phyloP scores from a whole-genome alignment of 2,888 invertebrate species.

The Drosophila kuntzei region DNA sequence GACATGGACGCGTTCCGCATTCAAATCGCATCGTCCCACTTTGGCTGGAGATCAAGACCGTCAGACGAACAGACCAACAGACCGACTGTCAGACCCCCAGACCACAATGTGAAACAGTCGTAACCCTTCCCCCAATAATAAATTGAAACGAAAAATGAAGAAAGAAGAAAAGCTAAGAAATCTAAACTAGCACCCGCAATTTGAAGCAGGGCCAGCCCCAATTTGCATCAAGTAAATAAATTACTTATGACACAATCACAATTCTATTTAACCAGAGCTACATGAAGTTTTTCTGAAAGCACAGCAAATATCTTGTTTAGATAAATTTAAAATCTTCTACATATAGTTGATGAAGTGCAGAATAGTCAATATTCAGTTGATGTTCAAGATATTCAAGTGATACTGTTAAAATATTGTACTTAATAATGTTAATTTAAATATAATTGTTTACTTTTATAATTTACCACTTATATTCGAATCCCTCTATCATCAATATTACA shows the following conservation, averaged over 20 bases:
- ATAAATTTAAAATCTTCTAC: not conserved
- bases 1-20: slow-evolving; percentile 75
- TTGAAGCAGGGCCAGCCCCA: slow-evolving; percentile 32
- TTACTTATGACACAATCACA: slow-evolving; percentile 47
- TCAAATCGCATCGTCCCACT: slow-evolving; percentile 74
- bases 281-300: not conserved
- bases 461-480: too few relatives aligned
- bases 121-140: slow-evolving; percentile 19
- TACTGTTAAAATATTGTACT: not conserved
- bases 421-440: not conserved
- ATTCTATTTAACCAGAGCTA: slow-evolving; percentile 9
- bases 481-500: too few relatives aligned
- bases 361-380: too few relatives aligned
- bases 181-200: slow-evolving; percentile 35
- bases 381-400: not conserved
- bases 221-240: slow-evolving; percentile 34
- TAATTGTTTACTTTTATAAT: too few relatives aligned
- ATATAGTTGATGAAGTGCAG: not conserved
- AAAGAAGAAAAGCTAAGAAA: slow-evolving; percentile 1
- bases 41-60: slow-evolving; percentile 67
- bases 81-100: slow-evolving; percentile 25
- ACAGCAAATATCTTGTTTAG: not conserved
- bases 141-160: slow-evolving; percentile 15
- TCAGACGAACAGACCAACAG: slow-evolving; percentile 23
- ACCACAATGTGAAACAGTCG: slow-evolving; percentile 26